Evolutionary conservation across 1,140 invertebrate genomes (phyloP).

Genomic region (Procambarus clarkii): DNA sequence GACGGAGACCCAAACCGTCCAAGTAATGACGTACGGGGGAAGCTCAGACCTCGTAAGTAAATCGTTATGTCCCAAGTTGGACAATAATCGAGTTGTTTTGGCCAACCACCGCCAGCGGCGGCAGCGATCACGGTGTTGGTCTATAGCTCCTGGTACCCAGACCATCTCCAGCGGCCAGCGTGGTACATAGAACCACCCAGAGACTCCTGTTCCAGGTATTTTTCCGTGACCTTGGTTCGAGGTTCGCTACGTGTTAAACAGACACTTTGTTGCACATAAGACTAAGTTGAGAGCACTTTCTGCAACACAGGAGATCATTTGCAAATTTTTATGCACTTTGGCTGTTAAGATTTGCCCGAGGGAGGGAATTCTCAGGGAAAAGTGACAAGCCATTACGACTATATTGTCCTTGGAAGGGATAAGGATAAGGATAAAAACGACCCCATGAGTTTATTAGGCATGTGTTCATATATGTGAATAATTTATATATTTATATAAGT

Average conservation of each 20-base stretch:
- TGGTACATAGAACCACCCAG: neutral
- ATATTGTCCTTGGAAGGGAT: too few relatives aligned
- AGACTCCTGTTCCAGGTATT: neutral
- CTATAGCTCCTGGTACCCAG: neutral
- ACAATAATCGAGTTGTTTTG: neutral
- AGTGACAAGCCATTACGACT: too few relatives aligned
- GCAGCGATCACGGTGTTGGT: neutral
- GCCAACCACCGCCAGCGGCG: neutral
- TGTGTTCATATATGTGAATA: too few relatives aligned
- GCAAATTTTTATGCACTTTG: too few relatives aligned
- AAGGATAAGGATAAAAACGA: too few relatives aligned
- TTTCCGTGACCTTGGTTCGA: neutral
- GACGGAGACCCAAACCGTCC: too few relatives aligned
- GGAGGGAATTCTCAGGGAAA: too few relatives aligned
- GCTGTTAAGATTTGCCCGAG: too few relatives aligned
- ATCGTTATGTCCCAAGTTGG: neutral
- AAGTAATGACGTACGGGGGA: too few relatives aligned
- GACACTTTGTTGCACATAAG: neutral
- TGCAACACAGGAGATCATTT: too few relatives aligned
- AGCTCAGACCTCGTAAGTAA: neutral
- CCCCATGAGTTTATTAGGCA: too few relatives aligned
- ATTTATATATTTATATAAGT: too few relatives aligned
- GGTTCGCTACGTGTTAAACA: neutral
- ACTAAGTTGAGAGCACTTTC: neutral
- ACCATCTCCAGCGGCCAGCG: neutral